Evolutionary conservation across 2,888 invertebrate genomes (phyloP), one percentile per base, ranked within the genome.

Genomic region (Hirtodrosophila confusa): DNA sequence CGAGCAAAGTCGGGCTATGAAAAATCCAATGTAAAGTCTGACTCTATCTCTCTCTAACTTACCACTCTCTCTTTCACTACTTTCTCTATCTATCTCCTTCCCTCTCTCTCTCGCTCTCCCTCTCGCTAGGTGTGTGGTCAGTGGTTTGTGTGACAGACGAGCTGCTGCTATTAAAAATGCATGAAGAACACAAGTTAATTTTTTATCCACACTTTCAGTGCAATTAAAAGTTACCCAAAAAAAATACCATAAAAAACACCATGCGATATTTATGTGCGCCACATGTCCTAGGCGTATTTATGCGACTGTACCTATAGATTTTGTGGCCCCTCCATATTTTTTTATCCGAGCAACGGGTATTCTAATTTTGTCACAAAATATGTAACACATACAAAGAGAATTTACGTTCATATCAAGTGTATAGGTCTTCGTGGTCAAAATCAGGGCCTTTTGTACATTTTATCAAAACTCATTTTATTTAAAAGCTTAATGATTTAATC

Each of bases 121-220:
- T 7, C 17, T 33, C 11, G 12, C 17, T 53, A 56, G 60, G 47
- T 66, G 58, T 75, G 78, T 41, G 73, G 77, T 74, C 61, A 66
- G 73, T 44, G 74, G 78, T 50, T 56, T 45, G 51, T 56, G 41
- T 64, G 75, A 62, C 51, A 67, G 60, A 45, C 67, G 50, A 60
- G 43, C 45, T 45, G 10, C 49, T 58, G 65, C 69, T 70, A 88
- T 84, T 84, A 83, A 88, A 86, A 86, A 83, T 88, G 65, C 80
- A 88, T 83, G 71, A 84, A 83, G 74, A 80, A 70, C 78, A 84
- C 63, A 72, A 88, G 70, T 88, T 88, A 71, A 88, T 73, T 78
- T 88, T 88, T 86, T 84, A 69, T 75, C 65, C 69, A 67, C 85
- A 76, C 69, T 86, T 88, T 73, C 64, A 72, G 68, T 72, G 85